Conservation (phyloP, 1,140 invertebrate genomes). For the Ceratoteleas bidentatus region DNA sequence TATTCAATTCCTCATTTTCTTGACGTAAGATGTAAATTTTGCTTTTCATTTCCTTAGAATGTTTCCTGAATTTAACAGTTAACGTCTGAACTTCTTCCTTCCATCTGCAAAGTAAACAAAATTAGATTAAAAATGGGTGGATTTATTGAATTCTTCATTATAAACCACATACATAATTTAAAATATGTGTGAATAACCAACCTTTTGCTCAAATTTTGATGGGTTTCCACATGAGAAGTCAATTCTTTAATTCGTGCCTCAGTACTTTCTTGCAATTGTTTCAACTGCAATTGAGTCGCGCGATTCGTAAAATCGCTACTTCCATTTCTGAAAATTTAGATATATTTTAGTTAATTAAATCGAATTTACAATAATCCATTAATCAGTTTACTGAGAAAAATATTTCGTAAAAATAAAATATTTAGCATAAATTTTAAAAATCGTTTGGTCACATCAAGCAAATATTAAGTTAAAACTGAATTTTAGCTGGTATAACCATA, state of each 20-base stretch:
- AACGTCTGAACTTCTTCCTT: conserved; percentile 85
- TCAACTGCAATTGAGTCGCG: conserved; percentile 61
- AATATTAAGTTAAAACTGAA: too few species aligned
- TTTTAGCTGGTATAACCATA: too few species aligned
- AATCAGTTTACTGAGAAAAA: too few species aligned
- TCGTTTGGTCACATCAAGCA: too few species aligned
- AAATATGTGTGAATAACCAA: conserved; percentile 44
- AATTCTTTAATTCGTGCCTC: conserved; percentile 77
- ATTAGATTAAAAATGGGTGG: not conserved
- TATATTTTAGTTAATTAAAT: not conserved
- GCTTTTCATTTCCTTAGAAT: conserved; percentile 78
- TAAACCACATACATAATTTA: not conserved
- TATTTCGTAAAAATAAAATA: too few species aligned
- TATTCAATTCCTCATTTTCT: conserved; percentile 82
- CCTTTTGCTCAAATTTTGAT: conserved; percentile 79
- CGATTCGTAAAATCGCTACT: not conserved
- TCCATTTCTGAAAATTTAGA: conserved; percentile 10
- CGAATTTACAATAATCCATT: too few species aligned
- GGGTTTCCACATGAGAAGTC: conserved; percentile 77
- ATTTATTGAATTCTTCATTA: not conserved
- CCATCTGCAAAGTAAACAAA: conserved; percentile 77
- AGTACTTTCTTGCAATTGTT: conserved; percentile 74
- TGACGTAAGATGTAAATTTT: conserved; percentile 76
- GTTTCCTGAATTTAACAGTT: conserved; percentile 83
- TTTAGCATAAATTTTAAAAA: too few species aligned